phyloP scores from a whole-genome alignment of 2,113 vertebrate species.

The Platichthys flesus region DNA sequence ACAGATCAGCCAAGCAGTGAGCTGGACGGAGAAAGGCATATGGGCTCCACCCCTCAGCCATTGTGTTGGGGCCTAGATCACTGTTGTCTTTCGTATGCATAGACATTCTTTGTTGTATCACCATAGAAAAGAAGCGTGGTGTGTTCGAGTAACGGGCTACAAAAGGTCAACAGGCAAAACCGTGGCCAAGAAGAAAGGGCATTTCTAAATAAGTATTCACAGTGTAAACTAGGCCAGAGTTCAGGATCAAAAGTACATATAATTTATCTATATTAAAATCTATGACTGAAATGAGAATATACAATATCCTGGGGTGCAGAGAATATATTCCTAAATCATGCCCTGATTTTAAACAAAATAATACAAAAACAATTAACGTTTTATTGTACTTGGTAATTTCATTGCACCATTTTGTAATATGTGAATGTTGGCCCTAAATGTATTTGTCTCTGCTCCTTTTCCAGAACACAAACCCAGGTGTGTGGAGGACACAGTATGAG shows the following conservation, averaged over 20 bases:
- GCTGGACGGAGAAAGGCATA: conserved; percentile 56
- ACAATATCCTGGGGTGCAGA: background rate
- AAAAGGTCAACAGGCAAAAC: conserved; percentile 77
- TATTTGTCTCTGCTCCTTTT: conserved; percentile 60
- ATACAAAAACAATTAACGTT: background rate
- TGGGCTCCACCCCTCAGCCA: conserved; percentile 78
- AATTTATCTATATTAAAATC: background rate
- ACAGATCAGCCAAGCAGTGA: conserved; percentile 33
- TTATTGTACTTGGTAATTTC: background rate
- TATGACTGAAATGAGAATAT: background rate
- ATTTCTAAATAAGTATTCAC: conserved; percentile 31
- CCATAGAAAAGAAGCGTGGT: conserved; percentile 67
- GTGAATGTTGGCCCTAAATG: conserved; percentile 31
- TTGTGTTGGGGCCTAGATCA: conserved; percentile 71
- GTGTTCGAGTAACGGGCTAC: conserved; percentile 11
- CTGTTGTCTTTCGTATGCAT: conserved; percentile 79
- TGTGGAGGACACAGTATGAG: conserved; percentile 60
- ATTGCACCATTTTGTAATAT: conserved; percentile 5
- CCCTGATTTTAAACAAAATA: no score
- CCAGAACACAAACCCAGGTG: conserved; percentile 58
- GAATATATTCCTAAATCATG: background rate
- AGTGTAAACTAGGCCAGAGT: conserved; percentile 10
- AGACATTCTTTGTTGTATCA: conserved; percentile 73
- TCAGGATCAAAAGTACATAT: conserved; percentile 5
- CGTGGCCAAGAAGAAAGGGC: conserved; percentile 30